Evolutionary conservation across 2,797 vertebrate species (phyloP), one percentile per base, ranked within the genome.

Genomic region (Sebastes hubbsi): DNA sequence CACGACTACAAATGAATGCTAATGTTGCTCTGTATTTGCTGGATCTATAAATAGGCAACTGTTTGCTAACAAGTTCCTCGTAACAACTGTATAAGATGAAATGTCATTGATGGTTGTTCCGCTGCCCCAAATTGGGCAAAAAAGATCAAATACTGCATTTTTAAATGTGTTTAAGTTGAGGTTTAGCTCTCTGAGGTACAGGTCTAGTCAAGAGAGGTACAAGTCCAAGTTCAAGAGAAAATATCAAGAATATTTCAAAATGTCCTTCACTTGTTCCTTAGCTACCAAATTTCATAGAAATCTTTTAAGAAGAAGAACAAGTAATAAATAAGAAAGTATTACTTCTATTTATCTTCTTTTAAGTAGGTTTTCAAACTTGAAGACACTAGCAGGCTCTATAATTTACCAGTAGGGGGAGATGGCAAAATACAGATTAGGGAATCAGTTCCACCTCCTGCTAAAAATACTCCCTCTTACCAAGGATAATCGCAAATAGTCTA

Each of bases 401-500:
- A 59, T 75, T 32, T 52, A 60, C 81, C 66, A 72, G 63, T 59
- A 84, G 69, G 27, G 75, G 68, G 66, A 72, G 65, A 63, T 67
- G 11, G 22, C 6, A 74, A 76, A 87, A 78, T 68, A 75, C 8
- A 87, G 62, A 76, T 30, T 1, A 55, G 16, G 29, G 58, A 75
- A 72, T 78, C 32, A 59, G 27, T 38, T 29, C 38, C 9, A 25
- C 11, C 10, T 63, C 58, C 9, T 27, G 27, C 69, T 82, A 87
- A 80, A 85, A 89, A 81, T 80, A 84, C 11, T 55, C 14, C 54
- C 70, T 79, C 46, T 63, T 85, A 56, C 65, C 25, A 18, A 38
- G 29, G 58, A 80, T 68, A 87, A 82, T 79, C 58, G 16, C 64
- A 79, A 75, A 83, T 18, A 75, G 30, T 72, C 59, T 76, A 36